Base-by-base conservation (phyloP, 1,140 invertebrate genomes). In the Archivesica marissinica region DNA sequence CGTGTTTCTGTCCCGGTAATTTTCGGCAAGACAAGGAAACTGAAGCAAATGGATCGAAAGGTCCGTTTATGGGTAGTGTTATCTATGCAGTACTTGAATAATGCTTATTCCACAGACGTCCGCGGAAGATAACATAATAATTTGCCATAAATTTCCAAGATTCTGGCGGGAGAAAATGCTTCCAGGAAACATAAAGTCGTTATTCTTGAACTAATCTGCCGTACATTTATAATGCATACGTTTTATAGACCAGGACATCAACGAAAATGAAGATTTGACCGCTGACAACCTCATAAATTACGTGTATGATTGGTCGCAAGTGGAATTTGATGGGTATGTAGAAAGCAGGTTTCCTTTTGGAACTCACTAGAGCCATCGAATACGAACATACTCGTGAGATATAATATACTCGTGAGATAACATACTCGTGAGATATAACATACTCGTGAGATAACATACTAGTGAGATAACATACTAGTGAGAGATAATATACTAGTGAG, bases 81-180 rank as follows among this genome's bases (percentile, higher is more conserved):
- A 64, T 64, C 59, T 64, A 35, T 64, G 20, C 13, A 17, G 1
- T 13, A 9, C 59, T 35, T 35, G 23, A 64, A 35, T 64, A 35
- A 64, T 64, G 59, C 20, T 7, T 64, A 35, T 64, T 33, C 28
- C 15, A 33, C 59, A 64, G 59, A 64, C 59, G 6, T 1, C 1
- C 13, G 30, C 30, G 33, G 15, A 33, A 33, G 28, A 64, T 64
- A 64, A 64, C 59, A 64, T 64, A 64, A 64, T 64, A 64, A 35
- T 64, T 33, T 35, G 59, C n/a, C 15, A 64, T 64, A 64, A 64
- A 64, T 64, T 64, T 64, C 33, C 59, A 64, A 33, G 59, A 64
- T 35, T 64, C 59, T 64, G 59, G 28, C 59, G 59, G 30, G 59
- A 35, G 28, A 64, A 35, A 35, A 35, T 33, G 15, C 59, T 64